These are phyloP conservation scores for Bombus haemorrhoidalis DNA, from an alignment of 1,140 invertebrate species.

Conservation along the genomic window DNA sequence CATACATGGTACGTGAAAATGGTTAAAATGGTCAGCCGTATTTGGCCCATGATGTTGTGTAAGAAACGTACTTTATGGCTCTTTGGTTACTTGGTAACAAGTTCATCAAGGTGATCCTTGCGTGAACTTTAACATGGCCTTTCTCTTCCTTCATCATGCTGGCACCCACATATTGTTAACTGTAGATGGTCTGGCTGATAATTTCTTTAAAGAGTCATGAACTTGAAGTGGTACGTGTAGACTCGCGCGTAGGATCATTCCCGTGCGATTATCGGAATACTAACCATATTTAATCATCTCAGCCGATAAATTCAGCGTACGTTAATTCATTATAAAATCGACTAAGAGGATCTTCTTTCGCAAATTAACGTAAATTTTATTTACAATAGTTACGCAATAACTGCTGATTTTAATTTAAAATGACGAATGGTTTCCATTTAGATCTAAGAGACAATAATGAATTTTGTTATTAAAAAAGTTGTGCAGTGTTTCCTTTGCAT, in stretches of 20 bases:
- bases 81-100: conserved; percentile 26
- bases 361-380: neutral
- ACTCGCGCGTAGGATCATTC: conserved; percentile 10
- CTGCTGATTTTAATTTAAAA: neutral
- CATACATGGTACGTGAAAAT: neutral
- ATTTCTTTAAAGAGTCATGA: conserved; percentile 54
- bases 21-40: neutral
- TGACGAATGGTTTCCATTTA: neutral
- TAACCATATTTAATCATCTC: neutral
- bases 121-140: conserved; percentile 47
- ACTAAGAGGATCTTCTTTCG: neutral
- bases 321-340: neutral
- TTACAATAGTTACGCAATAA: neutral
- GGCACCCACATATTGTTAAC: conserved; percentile 63
- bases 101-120: conserved; percentile 39
- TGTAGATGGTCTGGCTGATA: conserved; percentile 51
- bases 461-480: neutral
- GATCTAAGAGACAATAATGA: neutral
- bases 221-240: conserved; percentile 51
- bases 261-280: neutral
- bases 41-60: neutral
- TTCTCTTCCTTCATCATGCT: conserved; percentile 47
- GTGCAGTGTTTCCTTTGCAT: neutral
- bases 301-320: neutral
- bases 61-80: conserved; percentile 15